Conservation (phyloP, 1,140 invertebrate species). For the Grapholita molesta region DNA sequence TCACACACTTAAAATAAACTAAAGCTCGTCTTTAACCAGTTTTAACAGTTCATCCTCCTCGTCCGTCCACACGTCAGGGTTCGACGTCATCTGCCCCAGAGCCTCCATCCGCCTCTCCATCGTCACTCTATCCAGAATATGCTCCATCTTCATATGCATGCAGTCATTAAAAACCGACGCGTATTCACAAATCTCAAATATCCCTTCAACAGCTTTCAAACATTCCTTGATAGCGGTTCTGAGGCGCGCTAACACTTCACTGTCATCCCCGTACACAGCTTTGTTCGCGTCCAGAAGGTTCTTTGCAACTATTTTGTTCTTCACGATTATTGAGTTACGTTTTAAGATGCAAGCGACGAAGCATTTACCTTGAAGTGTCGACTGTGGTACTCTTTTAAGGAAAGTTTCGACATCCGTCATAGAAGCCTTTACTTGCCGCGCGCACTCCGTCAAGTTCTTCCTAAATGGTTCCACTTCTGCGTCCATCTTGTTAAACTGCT, state of each 20-base stretch:
- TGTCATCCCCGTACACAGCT: conserved; percentile 60
- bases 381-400: conserved; percentile 61
- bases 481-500: conserved; percentile 55
- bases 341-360: conserved; percentile 70
- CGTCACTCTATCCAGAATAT: conserved; percentile 63
- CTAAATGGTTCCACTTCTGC: conserved; percentile 64
- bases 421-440: conserved; percentile 60
- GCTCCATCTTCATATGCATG: conserved; percentile 72
- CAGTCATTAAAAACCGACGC: conserved; percentile 69
- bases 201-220: conserved; percentile 39
- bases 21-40: conserved; percentile 65
- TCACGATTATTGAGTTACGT: conserved; percentile 56
- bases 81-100: conserved; percentile 55
- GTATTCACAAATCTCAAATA: conserved; percentile 69
- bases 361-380: conserved; percentile 61
- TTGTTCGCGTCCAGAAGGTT: conserved; percentile 56
- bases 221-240: conserved; percentile 55
- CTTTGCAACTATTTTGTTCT: conserved; percentile 57
- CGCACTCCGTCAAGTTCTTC: conserved; percentile 65
- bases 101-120: conserved; percentile 67
- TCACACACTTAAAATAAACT: background rate
- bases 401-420: conserved; percentile 64
- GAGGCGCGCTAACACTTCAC: conserved; percentile 52
- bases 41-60: conserved; percentile 64
- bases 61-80: conserved; percentile 55